Percentiles rank a stretch among this genome's conserved stretches.
Evolutionary conservation across 2,888 invertebrate species (phyloP).

Genomic region (Amiota minor): DNA sequence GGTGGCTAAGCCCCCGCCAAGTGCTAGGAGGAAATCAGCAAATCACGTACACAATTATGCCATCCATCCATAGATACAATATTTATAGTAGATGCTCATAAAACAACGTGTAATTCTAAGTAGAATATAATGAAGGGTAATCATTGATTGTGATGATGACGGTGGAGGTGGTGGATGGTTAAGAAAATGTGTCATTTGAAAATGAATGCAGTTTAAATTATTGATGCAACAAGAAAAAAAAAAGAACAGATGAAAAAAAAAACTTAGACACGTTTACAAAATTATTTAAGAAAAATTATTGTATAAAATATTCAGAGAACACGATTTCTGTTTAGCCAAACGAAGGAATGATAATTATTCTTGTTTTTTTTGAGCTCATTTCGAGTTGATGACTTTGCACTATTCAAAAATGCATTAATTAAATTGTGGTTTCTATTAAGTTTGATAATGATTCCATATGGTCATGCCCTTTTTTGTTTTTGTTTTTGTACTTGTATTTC

Average conservation of each 20-base stretch:
- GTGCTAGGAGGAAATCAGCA: conserved; percentile 8
- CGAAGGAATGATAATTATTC: neutral
- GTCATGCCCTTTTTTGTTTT: conserved; percentile 46
- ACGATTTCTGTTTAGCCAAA: neutral
- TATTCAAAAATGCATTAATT: conserved; percentile 37
- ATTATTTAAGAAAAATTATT: conserved; percentile 31
- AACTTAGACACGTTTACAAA: neutral
- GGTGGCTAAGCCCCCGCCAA: neutral
- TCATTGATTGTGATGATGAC: too few relatives aligned
- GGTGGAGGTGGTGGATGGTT: neutral
- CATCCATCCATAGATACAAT: neutral
- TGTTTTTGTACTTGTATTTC: conserved; percentile 39
- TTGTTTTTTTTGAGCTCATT: conserved; percentile 13
- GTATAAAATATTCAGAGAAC: conserved; percentile 33
- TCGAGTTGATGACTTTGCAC: neutral
- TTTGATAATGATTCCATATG: conserved; percentile 54
- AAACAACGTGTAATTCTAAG: neutral
- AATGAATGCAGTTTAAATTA: conserved; percentile 20
- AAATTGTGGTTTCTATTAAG: conserved; percentile 28
- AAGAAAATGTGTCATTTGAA: conserved; percentile 18
- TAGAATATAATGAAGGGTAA: too few relatives aligned
- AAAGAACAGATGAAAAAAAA: neutral
- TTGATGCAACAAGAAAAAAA: conserved; percentile 36
- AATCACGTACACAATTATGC: conserved; percentile 18
- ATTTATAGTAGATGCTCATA: neutral